A percentile compares a stretch with the other conserved stretches of the same genome.
Evolutionary conservation across 2,888 invertebrate species (phyloP).

Genomic region (Reticulitermes lucifugus): DNA sequence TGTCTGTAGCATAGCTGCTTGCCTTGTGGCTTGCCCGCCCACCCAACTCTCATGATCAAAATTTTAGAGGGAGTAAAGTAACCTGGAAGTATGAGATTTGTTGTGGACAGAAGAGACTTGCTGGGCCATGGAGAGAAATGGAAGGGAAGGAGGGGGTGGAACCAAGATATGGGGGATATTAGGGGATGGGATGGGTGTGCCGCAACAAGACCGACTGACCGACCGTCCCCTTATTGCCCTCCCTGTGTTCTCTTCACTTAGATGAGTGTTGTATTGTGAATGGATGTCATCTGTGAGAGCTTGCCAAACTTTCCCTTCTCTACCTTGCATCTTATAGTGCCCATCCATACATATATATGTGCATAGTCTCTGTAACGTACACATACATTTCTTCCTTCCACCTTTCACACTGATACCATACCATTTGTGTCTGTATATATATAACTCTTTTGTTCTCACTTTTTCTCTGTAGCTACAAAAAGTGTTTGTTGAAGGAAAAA

Average conservation of each 20-base stretch:
- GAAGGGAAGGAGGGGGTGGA: conserved; percentile 4
- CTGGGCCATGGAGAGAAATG: conserved; percentile 26
- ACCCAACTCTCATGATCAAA: conserved; percentile 30
- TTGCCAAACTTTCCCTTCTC: conserved; percentile 51
- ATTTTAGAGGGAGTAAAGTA: not conserved
- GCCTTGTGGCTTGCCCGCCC: conserved; percentile 54
- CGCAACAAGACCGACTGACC: conserved; percentile 49
- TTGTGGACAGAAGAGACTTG: conserved; percentile 38
- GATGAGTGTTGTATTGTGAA: conserved; percentile 55
- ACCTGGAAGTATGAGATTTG: not conserved
- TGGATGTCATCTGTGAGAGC: conserved; percentile 55
- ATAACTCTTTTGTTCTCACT: conserved; percentile 50
- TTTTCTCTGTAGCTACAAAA: conserved; percentile 53
- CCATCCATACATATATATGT: conserved; percentile 50
- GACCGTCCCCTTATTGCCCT: conserved; percentile 49
- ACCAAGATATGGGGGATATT: not conserved
- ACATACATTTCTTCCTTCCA: conserved; percentile 52
- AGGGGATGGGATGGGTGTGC: conserved; percentile 50
- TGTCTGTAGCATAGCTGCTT: conserved; percentile 53
- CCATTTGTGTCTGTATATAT: conserved; percentile 51
- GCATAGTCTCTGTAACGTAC: conserved; percentile 50
- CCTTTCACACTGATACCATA: conserved; percentile 50
- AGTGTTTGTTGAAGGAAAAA: conserved; percentile 53
- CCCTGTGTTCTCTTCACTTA: conserved; percentile 54
- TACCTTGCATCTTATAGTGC: conserved; percentile 54